Evolutionary conservation across 2,888 invertebrate species (phyloP), one percentile per base, ranked within the genome.

Genomic region (Drosophila diplacantha): DNA sequence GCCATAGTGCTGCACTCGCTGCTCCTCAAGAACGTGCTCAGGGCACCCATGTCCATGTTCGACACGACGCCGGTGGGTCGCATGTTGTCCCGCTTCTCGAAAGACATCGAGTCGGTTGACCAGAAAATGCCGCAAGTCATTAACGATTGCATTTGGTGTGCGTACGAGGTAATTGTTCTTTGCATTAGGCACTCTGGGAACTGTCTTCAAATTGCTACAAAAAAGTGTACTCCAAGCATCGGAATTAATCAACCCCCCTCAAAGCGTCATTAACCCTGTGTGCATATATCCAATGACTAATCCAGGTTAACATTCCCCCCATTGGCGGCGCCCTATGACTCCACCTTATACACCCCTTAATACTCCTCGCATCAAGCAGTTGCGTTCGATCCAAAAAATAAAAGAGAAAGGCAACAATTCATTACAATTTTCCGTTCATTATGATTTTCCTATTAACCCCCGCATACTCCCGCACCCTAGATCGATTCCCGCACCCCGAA

Each of bases 11-110:
- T 91, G 71, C 90, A 91, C 85, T 69, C 75, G 46, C 55, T 75
- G 24, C 77, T 92, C 75, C 84, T 92, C 61, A 58, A 71, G 32
- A 89, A 89, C 65, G 86, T 91, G 60, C 74, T 92, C 59, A 87
- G 88, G 66, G 87, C 88, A 22, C 91, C 91, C 26, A 86, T 91
- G 87, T 81, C 85, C 53, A 91, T 92, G 87, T 92, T 90, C 80
- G 92, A 93, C 84, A 91, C 90, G 43, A 92, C 92, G 44, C 93
- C 92, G 35, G 71, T 89, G 62, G 92, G 92, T 78, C 89, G 93
- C 61, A 90, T 93, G 69, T 85, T 93, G 63, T 89, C 90, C 56
- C 86, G 91, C 49, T 90, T 90, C 78, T 89, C 89, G n/a, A 89
- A 89, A 86, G 90, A 90, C 74, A 81, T 89, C 61, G 89, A 90